A percentile compares a stretch with the other conserved stretches of the same genome.
phyloP scores from a whole-genome alignment of 2,888 invertebrate species.

The Andrena fulva region DNA sequence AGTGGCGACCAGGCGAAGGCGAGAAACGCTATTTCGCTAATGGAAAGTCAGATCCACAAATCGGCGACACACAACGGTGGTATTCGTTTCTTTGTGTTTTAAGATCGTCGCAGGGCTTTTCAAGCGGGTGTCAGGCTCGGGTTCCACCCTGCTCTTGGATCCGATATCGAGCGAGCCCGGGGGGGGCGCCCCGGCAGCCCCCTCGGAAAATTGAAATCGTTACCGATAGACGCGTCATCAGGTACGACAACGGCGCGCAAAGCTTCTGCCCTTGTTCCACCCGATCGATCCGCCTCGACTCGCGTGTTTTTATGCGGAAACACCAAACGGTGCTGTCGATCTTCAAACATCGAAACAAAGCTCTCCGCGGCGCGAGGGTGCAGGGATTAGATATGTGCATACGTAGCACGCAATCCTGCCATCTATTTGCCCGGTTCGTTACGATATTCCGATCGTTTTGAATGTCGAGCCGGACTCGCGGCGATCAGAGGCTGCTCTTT shows the following conservation, averaged over 20 bases:
- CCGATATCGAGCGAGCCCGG: slow-evolving; percentile 57
- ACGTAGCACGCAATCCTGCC: neutral
- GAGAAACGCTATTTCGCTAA: slow-evolving; percentile 65
- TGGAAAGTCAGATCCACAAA: slow-evolving; percentile 66
- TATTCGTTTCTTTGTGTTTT: slow-evolving; percentile 59
- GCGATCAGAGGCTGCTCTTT: neutral
- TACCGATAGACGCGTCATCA: slow-evolving; percentile 55
- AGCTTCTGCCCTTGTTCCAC: neutral
- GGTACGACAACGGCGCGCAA: slow-evolving; percentile 24
- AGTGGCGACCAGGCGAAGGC: slow-evolving; percentile 35
- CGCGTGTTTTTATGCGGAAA: neutral
- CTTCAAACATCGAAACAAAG: neutral
- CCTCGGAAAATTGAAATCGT: slow-evolving; percentile 66
- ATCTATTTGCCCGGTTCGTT: neutral
- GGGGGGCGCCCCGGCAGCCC: neutral
- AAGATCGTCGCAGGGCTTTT: slow-evolving; percentile 56
- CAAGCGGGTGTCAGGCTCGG: slow-evolving; percentile 56
- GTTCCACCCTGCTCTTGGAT: slow-evolving; percentile 23
- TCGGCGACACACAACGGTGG: slow-evolving; percentile 49
- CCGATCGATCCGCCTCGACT: too few relatives aligned
- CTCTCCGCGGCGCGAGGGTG: neutral
- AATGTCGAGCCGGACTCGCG: neutral
- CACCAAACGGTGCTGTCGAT: too few relatives aligned
- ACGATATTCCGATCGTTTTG: neutral
- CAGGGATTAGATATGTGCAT: neutral